Evolutionary conservation across 64 coral and sea anemone species (phyloP).

Genomic region (Anthopleura sola): DNA sequence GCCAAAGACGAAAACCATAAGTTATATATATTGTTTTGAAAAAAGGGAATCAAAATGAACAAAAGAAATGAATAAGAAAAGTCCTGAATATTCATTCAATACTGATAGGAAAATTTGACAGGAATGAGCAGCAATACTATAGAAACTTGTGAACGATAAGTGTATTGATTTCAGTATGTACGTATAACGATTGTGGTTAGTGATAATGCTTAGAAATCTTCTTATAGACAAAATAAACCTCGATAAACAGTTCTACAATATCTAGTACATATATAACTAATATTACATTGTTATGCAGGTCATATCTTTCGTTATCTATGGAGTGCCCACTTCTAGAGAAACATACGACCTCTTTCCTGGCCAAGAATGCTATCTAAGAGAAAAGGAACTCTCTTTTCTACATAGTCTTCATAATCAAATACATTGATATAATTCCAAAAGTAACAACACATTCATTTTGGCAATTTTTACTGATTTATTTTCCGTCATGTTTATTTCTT

Average conservation of each 20-base stretch:
- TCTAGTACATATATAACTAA: neutral
- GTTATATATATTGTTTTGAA: neutral
- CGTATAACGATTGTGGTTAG: neutral
- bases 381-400: neutral
- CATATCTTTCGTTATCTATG: neutral
- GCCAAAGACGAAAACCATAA: neutral
- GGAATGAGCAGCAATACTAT: neutral
- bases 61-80: neutral
- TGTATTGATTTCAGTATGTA: neutral
- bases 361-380: neutral
- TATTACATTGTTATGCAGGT: neutral
- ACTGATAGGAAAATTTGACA: neutral
- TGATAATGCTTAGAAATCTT: neutral
- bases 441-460: too few relatives aligned
- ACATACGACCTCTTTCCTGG: neutral
- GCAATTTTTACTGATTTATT: neutral
- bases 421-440: too few relatives aligned
- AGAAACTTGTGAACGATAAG: neutral
- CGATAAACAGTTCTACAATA: neutral
- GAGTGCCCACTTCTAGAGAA: neutral
- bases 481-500: neutral
- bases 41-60: neutral
- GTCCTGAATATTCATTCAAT: neutral
- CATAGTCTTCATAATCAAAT: too few relatives aligned
- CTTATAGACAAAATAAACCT: neutral